Base-by-base conservation (phyloP, 2,888 invertebrate genomes). In the Dicycla oo region DNA sequence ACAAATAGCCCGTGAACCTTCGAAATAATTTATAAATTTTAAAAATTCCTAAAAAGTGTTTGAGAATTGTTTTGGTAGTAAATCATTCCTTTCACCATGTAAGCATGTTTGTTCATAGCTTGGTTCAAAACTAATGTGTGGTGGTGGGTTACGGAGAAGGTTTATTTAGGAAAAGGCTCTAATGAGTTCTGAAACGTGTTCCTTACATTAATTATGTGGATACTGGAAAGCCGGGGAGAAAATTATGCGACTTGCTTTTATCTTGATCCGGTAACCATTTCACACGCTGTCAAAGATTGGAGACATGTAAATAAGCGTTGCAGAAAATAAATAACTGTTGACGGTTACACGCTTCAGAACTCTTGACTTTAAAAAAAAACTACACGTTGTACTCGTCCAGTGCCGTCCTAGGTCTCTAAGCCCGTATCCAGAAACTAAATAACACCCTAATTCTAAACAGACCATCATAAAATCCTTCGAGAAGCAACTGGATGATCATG, bases 401-500 rank as follows among this genome's bases (percentile, higher is more conserved):
- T 81, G 78, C 11, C 78, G 77, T 79, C 63, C 15, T 60, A 80
- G 65, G 51, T 62, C 47, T 15, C 1, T 20, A 40, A 51, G 18
- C 10, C 4, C 40, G 13, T 4, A 65, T 13, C 2, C 26, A 45
- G 38, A 69, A 23, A 68, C 57, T 80, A 73, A 73, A 78, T 73
- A 69, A 62, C 79, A 69, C 13, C 83, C 84, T 76, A 81, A 78
- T 84, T 89, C 85, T 87, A 83, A 85, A 92, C 94, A 95, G 96
- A 93, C 76, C 77, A 88, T 94, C 80, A 87, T 94, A 61, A 87
- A 89, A 60, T 84, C 86, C 74, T 94, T 96, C 92, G 91, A 89
- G 86, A 93, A 92, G 65, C 93, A 96, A 23, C 91, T 96, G 61
- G 94, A 94, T 87, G 94, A 95, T 73, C 96, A 95, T 88, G 96